A percentile compares a stretch with the other conserved stretches of the same genome.
Conservation (phyloP, 2,797 vertebrate species). For the Carduelis carduelis region DNA sequence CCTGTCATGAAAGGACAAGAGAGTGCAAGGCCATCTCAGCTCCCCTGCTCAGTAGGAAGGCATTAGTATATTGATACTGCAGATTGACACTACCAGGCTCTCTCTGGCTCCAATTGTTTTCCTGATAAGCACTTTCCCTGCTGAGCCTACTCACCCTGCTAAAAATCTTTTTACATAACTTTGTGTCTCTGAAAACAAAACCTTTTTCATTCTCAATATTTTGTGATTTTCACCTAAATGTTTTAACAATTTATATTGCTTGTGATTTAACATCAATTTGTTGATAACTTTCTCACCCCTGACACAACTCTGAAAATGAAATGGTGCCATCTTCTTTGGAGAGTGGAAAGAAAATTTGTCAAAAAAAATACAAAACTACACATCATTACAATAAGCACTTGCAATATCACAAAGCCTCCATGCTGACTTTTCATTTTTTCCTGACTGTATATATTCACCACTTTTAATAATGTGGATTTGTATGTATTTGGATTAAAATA, state of each 20-base stretch:
- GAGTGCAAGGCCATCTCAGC: neutral
- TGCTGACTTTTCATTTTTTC: neutral
- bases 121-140: neutral
- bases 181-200: neutral
- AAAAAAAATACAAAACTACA: neutral
- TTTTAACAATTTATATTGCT: slow-evolving; percentile 11
- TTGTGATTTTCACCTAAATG: neutral
- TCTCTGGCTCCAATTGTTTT: neutral
- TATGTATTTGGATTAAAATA: neutral
- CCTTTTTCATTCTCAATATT: neutral
- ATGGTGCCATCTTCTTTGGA: neutral
- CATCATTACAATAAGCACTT: neutral
- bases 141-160: neutral
- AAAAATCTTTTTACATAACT: neutral
- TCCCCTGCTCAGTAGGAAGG: neutral
- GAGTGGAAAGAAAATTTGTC: neutral
- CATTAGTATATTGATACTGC: neutral
- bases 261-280: neutral
- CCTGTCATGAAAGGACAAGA: neutral
- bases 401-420: neutral
- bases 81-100: neutral
- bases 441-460: neutral
- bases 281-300: neutral
- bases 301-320: slow-evolving; percentile 20
- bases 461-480: neutral